These are phyloP conservation scores for Mnemiopsis leidyi DNA, from an alignment of 37 sponge, comb jelly and placozoan species.

Conservation along the genomic window DNA sequence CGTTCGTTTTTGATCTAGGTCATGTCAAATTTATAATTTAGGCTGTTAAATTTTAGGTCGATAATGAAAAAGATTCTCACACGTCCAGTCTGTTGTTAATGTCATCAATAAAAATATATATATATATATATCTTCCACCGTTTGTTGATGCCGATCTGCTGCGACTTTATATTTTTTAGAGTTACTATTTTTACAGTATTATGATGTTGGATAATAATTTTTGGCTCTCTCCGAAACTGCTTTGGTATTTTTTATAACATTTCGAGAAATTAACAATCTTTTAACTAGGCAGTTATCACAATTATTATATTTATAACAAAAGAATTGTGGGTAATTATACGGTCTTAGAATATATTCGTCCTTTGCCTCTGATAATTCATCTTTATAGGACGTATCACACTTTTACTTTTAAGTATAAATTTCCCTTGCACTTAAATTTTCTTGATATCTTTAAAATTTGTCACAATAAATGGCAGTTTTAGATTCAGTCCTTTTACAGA, in stretches of 20 bases:
- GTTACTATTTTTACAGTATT: background rate
- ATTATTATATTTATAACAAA: background rate
- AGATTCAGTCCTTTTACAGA: no score
- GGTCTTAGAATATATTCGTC: background rate
- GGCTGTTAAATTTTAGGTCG: no score
- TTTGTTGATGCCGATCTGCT: no score
- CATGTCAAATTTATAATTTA: no score
- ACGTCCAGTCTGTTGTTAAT: no score
- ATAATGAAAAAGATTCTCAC: no score
- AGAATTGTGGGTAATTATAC: background rate
- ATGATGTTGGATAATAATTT: background rate
- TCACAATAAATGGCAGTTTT: no score
- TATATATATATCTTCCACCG: no score
- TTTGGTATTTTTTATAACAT: background rate
- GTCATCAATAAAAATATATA: no score
- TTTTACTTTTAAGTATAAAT: no score
- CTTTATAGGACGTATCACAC: background rate
- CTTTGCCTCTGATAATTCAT: background rate
- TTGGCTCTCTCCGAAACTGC: background rate
- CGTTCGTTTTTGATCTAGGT: background rate
- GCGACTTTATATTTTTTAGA: background rate
- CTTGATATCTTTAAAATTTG: no score
- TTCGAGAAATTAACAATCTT: background rate
- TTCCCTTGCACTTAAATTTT: no score
- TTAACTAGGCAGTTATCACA: background rate